A percentile compares a stretch with the other conserved stretches of the same genome.
Evolutionary conservation across 2,113 vertebrate genomes (phyloP).

Genomic region (Pteronura brasiliensis): DNA sequence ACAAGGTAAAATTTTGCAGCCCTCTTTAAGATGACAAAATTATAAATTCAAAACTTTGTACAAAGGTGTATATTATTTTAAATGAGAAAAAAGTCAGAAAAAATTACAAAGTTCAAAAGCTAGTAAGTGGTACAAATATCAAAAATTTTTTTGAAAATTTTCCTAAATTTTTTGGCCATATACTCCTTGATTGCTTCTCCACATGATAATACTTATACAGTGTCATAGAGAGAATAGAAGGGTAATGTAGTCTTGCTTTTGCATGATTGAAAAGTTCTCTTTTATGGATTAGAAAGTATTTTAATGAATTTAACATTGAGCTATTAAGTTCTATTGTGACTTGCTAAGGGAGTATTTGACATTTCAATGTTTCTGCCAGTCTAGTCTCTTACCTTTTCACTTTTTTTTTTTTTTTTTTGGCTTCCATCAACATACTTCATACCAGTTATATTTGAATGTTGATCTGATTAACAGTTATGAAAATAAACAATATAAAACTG

Average conservation of each 20-base stretch:
- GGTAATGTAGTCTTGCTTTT: background rate
- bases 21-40: background rate
- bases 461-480: background rate
- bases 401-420: background rate
- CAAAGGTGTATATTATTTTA: background rate
- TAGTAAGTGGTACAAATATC: background rate
- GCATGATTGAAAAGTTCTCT: background rate
- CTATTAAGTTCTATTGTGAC: background rate
- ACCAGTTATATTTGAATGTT: background rate
- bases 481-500: background rate
- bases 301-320: slow-evolving; percentile 19
- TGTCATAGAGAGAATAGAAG: background rate
- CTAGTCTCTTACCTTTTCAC: background rate
- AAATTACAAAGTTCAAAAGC: background rate
- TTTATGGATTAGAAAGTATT: background rate
- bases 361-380: background rate
- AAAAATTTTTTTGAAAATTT: background rate
- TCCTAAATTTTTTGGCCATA: background rate
- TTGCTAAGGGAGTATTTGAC: background rate
- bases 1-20: background rate
- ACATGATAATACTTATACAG: background rate
- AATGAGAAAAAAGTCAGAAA: background rate
- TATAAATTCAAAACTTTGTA: background rate
- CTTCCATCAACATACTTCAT: background rate
- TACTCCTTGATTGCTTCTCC: background rate